Base-by-base conservation (phyloP, 2,797 vertebrate genomes). In the Basileuterus tristriatus region DNA sequence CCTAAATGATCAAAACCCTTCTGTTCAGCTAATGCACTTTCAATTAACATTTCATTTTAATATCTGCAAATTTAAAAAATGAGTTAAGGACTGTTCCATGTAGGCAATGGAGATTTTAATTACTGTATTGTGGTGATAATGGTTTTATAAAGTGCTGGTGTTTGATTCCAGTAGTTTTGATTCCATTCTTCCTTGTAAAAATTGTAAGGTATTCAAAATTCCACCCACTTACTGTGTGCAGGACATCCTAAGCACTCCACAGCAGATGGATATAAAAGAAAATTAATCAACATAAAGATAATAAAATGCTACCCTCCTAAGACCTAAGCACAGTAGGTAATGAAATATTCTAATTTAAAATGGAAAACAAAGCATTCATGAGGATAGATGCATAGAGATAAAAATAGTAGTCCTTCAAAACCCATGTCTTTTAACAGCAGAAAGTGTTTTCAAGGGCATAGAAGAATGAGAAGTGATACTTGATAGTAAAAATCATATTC, bases 1-100 rank as follows among this genome's bases (percentile, higher is more conserved):
- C 59, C 32, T 89, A 56, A 87, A 76, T 5, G 0, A 87, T 94
- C 29, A 41, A 84, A 93, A 64, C 29, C 34, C 53, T 93, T 89
- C 80, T 95, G 49, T 74, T 91, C 76, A 71, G 58, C 52, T 83
- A 84, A 83, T 67, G 34, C 9, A 2, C 77, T 93, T 83, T 90
- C 69, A 95, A 69, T 72, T 91, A 86, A 59, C 50, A n/a, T 67
- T 81, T 82, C 32, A 72, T 90, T 96, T 94, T 93, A 60, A 71
- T 60, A 43, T 50, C 78, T 74, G 49, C 72, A 90, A 82, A 58
- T 85, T 77, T 83, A 27, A 83, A 83, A 84, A 63, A 55, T 23
- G 20, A 77, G n/a, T 78, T 75, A 71, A 88, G n/a, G 55, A 77
- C 15, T 72, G 21, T 8, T 84, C 20, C 8, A 20, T 4, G 3